A percentile compares a stretch with the other conserved stretches of the same genome.
Conservation (phyloP, 2,113 vertebrate genomes). For the Argyrosomus japonicus region DNA sequence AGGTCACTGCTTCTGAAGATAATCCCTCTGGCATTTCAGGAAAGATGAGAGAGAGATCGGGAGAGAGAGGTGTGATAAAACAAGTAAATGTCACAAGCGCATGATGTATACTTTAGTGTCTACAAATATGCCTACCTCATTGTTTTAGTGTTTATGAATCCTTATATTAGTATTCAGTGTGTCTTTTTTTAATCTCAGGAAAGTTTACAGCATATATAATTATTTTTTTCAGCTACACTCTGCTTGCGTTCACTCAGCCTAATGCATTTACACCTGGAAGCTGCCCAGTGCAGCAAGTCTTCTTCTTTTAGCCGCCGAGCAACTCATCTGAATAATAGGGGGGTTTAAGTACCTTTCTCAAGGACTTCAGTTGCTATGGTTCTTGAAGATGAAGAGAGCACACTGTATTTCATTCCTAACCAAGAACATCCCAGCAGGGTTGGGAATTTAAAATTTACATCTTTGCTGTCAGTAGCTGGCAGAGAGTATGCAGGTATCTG, state of each 20-base stretch:
- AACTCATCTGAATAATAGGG: conserved; percentile 48
- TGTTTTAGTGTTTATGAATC: background rate
- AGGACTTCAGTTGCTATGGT: conserved; percentile 58
- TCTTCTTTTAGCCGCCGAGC: conserved; percentile 8
- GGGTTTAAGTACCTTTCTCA: conserved; percentile 38
- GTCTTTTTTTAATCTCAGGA: background rate
- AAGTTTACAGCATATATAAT: background rate
- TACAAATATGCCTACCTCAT: background rate
- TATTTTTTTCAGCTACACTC: background rate
- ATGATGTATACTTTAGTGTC: background rate
- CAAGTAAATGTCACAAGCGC: conserved; percentile 15
- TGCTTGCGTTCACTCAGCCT: conserved; percentile 11
- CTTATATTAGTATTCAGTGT: background rate
- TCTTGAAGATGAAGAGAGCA: conserved; percentile 35
- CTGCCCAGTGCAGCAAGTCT: conserved; percentile 30
- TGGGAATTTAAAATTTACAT: conserved; percentile 19
- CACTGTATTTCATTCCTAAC: conserved; percentile 28
- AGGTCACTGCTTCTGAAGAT: conserved; percentile 8
- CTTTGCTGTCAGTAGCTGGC: conserved; percentile 6
- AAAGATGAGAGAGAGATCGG: conserved; percentile 1
- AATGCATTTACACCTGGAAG: conserved; percentile 28
- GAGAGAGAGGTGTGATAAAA: conserved; percentile 15
- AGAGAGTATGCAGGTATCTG: background rate
- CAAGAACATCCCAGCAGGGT: background rate
- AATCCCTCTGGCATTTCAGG: conserved; percentile 32